Conservation (phyloP, 2,797 vertebrate genomes). For the Lacerta viridis region DNA sequence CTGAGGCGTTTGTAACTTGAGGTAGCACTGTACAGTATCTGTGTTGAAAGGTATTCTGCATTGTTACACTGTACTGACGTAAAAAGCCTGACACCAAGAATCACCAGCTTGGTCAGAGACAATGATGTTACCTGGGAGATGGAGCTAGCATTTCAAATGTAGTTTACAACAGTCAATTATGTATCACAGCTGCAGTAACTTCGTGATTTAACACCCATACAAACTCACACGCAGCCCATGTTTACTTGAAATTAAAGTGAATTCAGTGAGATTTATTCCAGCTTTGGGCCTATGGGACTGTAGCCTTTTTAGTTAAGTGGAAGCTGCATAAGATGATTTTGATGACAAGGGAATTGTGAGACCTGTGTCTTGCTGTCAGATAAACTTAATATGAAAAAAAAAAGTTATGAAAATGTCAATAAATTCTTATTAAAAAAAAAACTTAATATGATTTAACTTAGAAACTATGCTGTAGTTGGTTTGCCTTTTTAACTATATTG, state of each 20-base stretch:
- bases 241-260: not conserved
- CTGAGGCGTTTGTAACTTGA: too few species aligned
- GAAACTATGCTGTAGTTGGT: not conserved
- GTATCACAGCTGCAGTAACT: not conserved
- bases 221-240: fast-evolving
- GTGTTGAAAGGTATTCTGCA: not conserved
- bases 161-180: not conserved
- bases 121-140: not conserved
- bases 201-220: fast-evolving
- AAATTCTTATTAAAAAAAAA: too few species aligned
- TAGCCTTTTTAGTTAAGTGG: too few species aligned
- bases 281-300: too few species aligned
- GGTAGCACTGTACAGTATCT: not conserved
- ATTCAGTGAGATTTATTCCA: too few species aligned
- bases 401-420: too few species aligned
- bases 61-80: not conserved
- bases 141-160: not conserved
- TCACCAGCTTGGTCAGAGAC: not conserved
- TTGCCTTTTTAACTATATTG: not conserved
- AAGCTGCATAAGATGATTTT: not conserved
- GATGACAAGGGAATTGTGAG: not conserved
- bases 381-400: too few species aligned
- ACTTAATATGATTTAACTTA: fast-evolving
- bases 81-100: not conserved
- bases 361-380: not conserved